Evolutionary conservation across 2,888 invertebrate species (phyloP).

Genomic region (Drosophila conformis): DNA sequence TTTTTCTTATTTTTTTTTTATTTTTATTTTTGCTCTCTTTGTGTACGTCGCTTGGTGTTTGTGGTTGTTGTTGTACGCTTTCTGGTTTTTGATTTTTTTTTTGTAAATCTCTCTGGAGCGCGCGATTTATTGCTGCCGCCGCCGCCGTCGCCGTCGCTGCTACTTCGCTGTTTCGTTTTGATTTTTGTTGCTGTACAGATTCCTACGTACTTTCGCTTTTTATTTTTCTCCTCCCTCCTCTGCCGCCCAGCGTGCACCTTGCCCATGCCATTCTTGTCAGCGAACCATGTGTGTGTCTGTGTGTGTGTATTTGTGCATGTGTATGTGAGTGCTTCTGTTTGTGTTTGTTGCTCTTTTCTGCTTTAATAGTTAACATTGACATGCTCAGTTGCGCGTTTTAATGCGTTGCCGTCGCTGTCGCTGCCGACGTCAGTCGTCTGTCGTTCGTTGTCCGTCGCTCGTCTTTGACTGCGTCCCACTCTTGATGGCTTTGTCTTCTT

Average conservation of each 20-base stretch:
- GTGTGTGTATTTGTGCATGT: slow-evolving; percentile 3
- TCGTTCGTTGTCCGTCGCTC: neutral
- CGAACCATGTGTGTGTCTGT: slow-evolving; percentile 25
- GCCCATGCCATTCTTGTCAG: slow-evolving; percentile 54
- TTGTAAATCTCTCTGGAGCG: slow-evolving; percentile 52
- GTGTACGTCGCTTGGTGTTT: slow-evolving; percentile 3
- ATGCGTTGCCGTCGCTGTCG: slow-evolving; percentile 51
- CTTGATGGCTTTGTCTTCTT: slow-evolving; percentile 37
- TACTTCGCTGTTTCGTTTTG: slow-evolving; percentile 40
- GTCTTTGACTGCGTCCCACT: slow-evolving; percentile 12
- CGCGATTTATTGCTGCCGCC: slow-evolving; percentile 48
- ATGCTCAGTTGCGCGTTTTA: slow-evolving; percentile 76
- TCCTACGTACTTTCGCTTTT: slow-evolving; percentile 78
- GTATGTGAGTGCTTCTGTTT: slow-evolving; percentile 16
- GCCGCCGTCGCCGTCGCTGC: slow-evolving; percentile 4
- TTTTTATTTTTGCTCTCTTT: slow-evolving; percentile 12
- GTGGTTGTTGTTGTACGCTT: slow-evolving; percentile 63
- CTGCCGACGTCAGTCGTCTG: neutral
- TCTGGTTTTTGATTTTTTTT: slow-evolving; percentile 59
- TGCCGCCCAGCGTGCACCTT: slow-evolving; percentile 31
- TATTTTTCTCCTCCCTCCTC: slow-evolving; percentile 31
- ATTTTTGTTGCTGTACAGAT: slow-evolving; percentile 55
- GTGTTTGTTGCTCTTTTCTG: slow-evolving; percentile 51
- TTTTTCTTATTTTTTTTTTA: neutral
- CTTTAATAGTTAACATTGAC: slow-evolving; percentile 76